Percentiles rank a stretch among this genome's conserved stretches.
phyloP scores from a whole-genome alignment of 2,113 vertebrate species.

The Balaenoptera acutorostrata region DNA sequence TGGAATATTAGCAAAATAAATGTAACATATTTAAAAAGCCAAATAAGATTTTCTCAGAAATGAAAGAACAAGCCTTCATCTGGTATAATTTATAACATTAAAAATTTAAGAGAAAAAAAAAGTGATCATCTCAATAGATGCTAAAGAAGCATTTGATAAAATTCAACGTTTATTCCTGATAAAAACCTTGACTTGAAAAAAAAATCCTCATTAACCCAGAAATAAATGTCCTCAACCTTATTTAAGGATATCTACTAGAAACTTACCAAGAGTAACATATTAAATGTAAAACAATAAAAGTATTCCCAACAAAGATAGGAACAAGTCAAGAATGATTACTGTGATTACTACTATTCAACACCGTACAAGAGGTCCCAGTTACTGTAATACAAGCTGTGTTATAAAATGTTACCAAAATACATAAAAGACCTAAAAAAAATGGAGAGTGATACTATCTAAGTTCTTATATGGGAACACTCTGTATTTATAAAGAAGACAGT shows the following conservation, averaged over 20 bases:
- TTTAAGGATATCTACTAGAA: not conserved
- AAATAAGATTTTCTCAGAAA: constrained; percentile 21
- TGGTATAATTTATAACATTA: not conserved
- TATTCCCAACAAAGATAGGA: not conserved
- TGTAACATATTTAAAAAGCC: not conserved
- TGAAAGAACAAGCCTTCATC: not conserved
- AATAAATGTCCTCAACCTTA: constrained; percentile 1
- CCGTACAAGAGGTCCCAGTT: not conserved
- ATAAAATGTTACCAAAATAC: not conserved
- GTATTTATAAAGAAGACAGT: not conserved
- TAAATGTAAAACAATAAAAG: constrained; percentile 26
- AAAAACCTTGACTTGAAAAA: not conserved
- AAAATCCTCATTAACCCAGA: not conserved
- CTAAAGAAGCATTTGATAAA: constrained; percentile 4
- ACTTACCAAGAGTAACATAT: not conserved
- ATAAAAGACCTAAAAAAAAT: not conserved
- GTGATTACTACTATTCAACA: not conserved
- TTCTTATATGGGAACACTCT: not conserved
- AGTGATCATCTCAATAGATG: not conserved
- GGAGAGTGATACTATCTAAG: not conserved
- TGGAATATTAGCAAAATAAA: not conserved
- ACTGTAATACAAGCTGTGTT: not conserved
- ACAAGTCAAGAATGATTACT: not conserved
- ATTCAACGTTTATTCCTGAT: constrained; percentile 22
- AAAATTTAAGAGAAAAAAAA: not conserved